Base-by-base conservation (phyloP, 2,888 invertebrate species). In the Tenodera sinensis region DNA sequence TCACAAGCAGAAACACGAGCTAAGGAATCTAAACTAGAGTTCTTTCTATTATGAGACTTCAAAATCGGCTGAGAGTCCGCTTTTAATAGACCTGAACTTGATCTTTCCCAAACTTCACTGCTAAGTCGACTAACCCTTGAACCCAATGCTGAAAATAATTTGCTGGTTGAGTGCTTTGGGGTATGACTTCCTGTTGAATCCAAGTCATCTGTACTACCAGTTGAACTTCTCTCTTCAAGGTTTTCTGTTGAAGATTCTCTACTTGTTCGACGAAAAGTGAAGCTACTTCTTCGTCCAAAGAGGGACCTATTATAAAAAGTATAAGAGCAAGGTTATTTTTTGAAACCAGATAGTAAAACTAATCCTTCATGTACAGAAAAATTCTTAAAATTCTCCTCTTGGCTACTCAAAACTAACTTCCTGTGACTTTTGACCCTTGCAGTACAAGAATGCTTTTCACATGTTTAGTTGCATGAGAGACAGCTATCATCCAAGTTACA, bases 221-320 rank as follows among this genome's bases (percentile, higher is more conserved):
- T 89, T 25, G 90, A 90, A 84, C 91, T 91, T 84, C 90, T 85
- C 86, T 91, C 91, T 83, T 91, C 91, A 82, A 92, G 89, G 84
- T 92, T 91, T 88, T 92, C 92, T 30, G 90, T 91, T 8, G 91
- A 92, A 1, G 92, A 92, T 84, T 91, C 91, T 84, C 91, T 90
- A 85, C 92, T 92, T 88, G 87, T 87, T 25, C 89, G 89, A 28
- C 89, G 89, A 85, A 91, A 87, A 71, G 90, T 91, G 20, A 91
- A 89, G 86, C 91, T 91, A 47, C 91, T 90, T 42, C 91, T 89
- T 81, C 92, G 89, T 12, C 91, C 90, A 84, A 91, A 91, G 84
- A 92, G 88, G 0, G 91, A 89, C 88, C 91, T 91, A 28, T 88
- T 90, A 85, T 27, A 71, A 25, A 71, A 71, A 71, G 25, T 8